A percentile compares a stretch with the other conserved stretches of the same genome.
Evolutionary conservation across 2,888 invertebrate genomes (phyloP).

Genomic region (Nymphalis polychloros): DNA sequence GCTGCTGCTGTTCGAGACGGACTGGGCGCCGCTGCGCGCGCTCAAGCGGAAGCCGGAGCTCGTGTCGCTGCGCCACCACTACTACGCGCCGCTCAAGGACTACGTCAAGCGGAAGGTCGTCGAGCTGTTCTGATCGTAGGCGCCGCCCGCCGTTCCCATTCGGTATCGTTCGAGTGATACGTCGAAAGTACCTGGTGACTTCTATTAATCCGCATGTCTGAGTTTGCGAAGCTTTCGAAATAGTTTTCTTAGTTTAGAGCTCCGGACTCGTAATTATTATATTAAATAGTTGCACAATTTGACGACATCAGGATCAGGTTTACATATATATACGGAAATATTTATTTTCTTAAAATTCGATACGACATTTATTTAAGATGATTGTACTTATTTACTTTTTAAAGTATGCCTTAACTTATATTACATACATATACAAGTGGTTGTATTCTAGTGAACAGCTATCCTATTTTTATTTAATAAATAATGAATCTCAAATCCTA

Average conservation of each 20-base stretch:
- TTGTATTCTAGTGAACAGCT: not conserved
- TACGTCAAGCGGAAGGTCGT: constrained; percentile 85
- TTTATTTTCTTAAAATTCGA: no score
- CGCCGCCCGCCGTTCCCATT: no score
- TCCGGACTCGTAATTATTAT: no score
- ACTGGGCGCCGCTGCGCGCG: constrained; percentile 85
- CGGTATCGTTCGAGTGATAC: constrained; percentile 23
- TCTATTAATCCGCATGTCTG: not conserved
- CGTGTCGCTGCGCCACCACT: constrained; percentile 87
- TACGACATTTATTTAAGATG: not conserved
- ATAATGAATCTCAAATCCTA: not conserved
- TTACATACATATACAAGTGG: not conserved
- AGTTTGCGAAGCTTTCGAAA: not conserved
- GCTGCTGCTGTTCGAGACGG: constrained; percentile 89
- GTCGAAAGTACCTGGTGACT: constrained; percentile 18
- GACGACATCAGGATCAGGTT: no score
- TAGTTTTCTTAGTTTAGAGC: no score
- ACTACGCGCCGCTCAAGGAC: constrained; percentile 92
- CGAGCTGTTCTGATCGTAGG: constrained; percentile 81
- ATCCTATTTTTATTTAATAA: not conserved
- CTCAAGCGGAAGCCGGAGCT: constrained; percentile 90
- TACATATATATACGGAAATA: no score
- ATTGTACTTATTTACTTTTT: not conserved
- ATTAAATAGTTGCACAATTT: no score
- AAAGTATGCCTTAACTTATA: no score